A percentile compares a stretch with the other conserved stretches of the same genome.
Conservation (phyloP, 1,140 invertebrate species). For the Zaprionus camerounensis region DNA sequence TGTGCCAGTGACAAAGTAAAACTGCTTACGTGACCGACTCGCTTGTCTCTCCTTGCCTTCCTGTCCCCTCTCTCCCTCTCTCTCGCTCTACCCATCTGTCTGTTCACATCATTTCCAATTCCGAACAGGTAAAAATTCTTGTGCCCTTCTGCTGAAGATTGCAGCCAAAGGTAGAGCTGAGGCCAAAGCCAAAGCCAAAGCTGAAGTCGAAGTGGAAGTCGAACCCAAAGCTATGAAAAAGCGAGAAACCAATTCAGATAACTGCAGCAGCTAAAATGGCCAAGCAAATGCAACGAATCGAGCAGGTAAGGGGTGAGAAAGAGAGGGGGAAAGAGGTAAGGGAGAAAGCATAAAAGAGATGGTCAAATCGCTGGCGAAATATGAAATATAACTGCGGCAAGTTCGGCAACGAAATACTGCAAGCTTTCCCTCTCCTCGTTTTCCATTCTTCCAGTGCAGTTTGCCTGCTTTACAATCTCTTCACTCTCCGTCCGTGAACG, state of each 20-base stretch:
- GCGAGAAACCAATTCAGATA: constrained; percentile 77
- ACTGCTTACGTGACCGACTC: constrained; percentile 72
- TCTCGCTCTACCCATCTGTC: not conserved
- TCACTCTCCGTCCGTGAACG: not conserved
- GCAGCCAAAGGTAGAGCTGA: constrained; percentile 39
- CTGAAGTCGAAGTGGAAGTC: constrained; percentile 19
- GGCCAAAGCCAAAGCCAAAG: constrained; percentile 41
- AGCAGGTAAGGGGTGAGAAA: constrained; percentile 28
- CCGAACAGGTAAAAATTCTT: constrained; percentile 74
- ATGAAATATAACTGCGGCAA: constrained; percentile 80
- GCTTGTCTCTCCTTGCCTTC: not conserved
- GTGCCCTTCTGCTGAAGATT: constrained; percentile 58
- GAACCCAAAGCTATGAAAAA: constrained; percentile 69
- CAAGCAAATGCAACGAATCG: constrained; percentile 68
- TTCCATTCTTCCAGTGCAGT: not conserved
- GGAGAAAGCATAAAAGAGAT: not conserved
- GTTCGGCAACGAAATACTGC: constrained; percentile 48
- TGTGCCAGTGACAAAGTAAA: constrained; percentile 72
- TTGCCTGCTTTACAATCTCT: not conserved
- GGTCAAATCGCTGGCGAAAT: constrained; percentile 43
- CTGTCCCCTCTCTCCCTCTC: not conserved
- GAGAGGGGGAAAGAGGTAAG: not conserved
- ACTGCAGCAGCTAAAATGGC: constrained; percentile 55
- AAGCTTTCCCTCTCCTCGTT: constrained; percentile 3
- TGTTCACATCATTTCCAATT: constrained; percentile 72